phyloP scores from a whole-genome alignment of 2,113 vertebrate species.

The Macquaria ambigua region DNA sequence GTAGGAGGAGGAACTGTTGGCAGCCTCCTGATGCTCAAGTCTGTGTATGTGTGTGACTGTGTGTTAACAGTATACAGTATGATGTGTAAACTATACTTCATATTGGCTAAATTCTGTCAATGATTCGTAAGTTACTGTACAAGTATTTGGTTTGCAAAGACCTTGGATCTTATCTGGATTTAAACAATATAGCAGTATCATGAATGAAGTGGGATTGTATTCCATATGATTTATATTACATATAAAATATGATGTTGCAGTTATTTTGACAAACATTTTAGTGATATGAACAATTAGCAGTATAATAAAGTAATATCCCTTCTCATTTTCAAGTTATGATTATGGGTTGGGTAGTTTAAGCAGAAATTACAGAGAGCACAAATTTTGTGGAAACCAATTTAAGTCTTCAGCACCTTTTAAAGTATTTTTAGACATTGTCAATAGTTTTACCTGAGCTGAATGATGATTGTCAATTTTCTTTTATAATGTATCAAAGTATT shows the following conservation, averaged over 20 bases:
- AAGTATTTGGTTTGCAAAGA: not conserved
- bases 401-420: not conserved
- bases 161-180: not conserved
- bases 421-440: not conserved
- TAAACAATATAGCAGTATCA: not conserved
- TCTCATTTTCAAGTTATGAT: not conserved
- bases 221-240: not conserved
- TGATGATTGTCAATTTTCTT: not conserved
- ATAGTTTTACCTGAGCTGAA: not conserved
- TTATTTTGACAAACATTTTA: not conserved
- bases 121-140: not conserved
- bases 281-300: not conserved
- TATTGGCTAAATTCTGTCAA: not conserved
- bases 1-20: conserved; percentile 11
- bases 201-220: not conserved
- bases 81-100: not conserved
- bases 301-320: not conserved
- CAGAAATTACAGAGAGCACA: too few species aligned
- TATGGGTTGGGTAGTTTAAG: not conserved
- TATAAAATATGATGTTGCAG: not conserved
- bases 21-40: not conserved
- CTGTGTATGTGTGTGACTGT: not conserved
- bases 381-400: too few species aligned
- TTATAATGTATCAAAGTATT: not conserved
- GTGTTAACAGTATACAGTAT: not conserved